Base-by-base conservation (phyloP, 1,140 invertebrate species). In the Calycopis cecrops region DNA sequence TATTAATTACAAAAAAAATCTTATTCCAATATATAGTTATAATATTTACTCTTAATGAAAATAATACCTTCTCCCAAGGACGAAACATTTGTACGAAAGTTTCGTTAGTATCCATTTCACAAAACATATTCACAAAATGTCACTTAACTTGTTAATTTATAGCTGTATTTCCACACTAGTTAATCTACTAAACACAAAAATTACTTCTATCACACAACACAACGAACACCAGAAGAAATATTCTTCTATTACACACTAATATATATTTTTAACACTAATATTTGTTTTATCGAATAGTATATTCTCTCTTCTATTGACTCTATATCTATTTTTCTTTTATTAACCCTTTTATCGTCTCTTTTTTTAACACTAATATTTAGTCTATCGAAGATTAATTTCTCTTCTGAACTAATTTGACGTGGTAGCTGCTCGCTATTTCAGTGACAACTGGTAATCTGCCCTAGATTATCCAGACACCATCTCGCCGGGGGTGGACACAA, bases 391-490 rank as follows among this genome's bases (percentile, higher is more conserved):
- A 37, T 12, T 44, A 44, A 44, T 44, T 28, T 28, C 40, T 44
- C 6, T 44, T 7, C 40, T 44, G 9, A 14, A 44, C 40, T 28
- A 28, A 28, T 28, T 28, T 6, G 40, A 44, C 40, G 40, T 44
- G 14, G 16, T 44, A 12, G 16, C 14, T 16, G 14, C 9, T 16
- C 40, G 16, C 40, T 44, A 16, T 44, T 44, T 9, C 40, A 44
- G 14, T 44, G 40, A 44, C 40, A 44, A 44, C 40, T 44, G 38
- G 16, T 40, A 44, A 44, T 44, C 40, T 44, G 17, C 40, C 4
- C 40, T 4, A 44, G 40, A 44, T 44, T 44, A 44, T 44, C 40
- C 35, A 12, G 16, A 16, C 9, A 44, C 40, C 9, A 12, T 44
- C 14, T 9, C 21, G 9, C 6, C 40, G 40, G 40, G 40, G 40